Evolutionary conservation across 2,113 vertebrate species (phyloP), one percentile per base, ranked within the genome.

Genomic region (Halcyon malimbica): DNA sequence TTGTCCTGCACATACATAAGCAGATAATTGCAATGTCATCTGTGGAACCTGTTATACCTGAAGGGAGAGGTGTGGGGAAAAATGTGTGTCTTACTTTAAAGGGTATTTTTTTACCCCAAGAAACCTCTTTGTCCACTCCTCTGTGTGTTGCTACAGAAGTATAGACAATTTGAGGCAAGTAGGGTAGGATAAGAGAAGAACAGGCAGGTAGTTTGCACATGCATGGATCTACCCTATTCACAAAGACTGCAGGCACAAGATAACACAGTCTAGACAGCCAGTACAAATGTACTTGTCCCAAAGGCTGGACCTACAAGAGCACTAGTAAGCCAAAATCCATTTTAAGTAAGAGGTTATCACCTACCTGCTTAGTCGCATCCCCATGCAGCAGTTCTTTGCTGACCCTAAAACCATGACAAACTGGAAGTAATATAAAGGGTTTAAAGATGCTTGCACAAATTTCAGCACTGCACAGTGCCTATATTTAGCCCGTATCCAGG

Each of bases 61-160:
- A 88, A 83, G 12, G 21, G 29, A 18, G 19, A 39, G 13, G 7
- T 8, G 13, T 2, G 4, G 6, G 3, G 0, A 2, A 5, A 33
- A 73, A 53, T 37, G 10, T 18, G 53, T 24, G 64, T 20, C 19
- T 82, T 67, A 21, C 17, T 56, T 71, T 25, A 71, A 78, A 75
- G 23, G 13, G 13, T 41, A 28, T 60, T 81, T 85, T 56, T 79
- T 56, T 44, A 50, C 14, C 48, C 42, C 42, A 42, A 33, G 15
- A 87, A 91, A 71, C 19, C 13, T 75, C 48, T 83, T 67, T 26
- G 13, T 37, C 46, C 5, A 8, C 13, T 59, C 33, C 23, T 50
- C 24, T 80, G 59, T 50, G 37, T 11, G 16, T 63, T 0, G 0
- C 41, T 74, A 65, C 18, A 89, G 65, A 78, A 81, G 87, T 26